phyloP scores from a whole-genome alignment of 2,888 invertebrate species.

The Theretra japonica region DNA sequence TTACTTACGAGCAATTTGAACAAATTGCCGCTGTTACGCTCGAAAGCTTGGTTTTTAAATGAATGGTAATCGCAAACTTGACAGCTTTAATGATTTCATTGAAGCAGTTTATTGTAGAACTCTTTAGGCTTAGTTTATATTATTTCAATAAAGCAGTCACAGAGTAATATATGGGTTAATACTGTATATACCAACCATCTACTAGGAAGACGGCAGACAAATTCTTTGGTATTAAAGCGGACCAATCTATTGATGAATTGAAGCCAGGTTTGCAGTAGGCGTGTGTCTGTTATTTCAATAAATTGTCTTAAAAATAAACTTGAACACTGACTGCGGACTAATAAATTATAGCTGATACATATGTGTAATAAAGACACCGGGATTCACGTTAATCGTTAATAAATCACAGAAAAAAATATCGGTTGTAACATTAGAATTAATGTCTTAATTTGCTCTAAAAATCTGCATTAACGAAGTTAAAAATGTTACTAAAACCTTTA shows the following conservation, averaged over 20 bases:
- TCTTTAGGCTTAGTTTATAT: slow-evolving; percentile 11
- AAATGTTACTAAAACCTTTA: no score
- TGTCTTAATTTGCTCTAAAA: no score
- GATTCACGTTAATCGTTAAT: not conserved
- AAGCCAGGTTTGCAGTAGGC: slow-evolving; percentile 2
- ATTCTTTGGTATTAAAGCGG: not conserved
- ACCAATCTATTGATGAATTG: not conserved
- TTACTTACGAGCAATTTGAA: slow-evolving; percentile 8
- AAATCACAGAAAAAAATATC: not conserved
- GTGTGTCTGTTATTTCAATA: not conserved
- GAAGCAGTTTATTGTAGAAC: slow-evolving; percentile 2
- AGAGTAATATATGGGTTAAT: not conserved
- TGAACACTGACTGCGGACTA: not conserved
- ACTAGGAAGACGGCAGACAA: not conserved
- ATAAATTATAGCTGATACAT: not conserved
- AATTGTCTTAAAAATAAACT: slow-evolving; percentile 9
- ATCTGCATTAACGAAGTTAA: no score
- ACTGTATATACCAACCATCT: not conserved
- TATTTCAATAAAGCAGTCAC: not conserved
- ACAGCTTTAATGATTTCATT: slow-evolving; percentile 12
- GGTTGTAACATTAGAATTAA: not conserved
- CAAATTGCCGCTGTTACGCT: not conserved
- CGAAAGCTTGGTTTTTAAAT: slow-evolving; percentile 10
- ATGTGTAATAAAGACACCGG: not conserved
- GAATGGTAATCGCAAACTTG: slow-evolving; percentile 14